Conservation (phyloP, 2,113 vertebrate genomes). For the Procavia capensis region DNA sequence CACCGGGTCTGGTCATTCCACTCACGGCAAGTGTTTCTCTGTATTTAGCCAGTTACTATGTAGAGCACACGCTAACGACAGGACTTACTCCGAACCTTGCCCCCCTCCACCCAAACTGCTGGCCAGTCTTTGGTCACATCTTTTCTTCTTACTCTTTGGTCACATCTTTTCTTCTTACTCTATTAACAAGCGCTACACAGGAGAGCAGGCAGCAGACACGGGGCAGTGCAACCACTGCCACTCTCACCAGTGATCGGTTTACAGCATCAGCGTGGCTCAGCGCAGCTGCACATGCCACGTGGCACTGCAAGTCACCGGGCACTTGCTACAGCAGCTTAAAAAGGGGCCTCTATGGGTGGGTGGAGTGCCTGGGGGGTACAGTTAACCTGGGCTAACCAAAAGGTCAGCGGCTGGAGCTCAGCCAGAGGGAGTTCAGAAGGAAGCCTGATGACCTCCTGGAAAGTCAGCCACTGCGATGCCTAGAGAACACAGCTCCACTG, state of each 20-base stretch:
- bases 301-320: background rate
- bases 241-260: background rate
- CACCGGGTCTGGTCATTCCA: background rate
- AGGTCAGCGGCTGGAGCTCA: background rate
- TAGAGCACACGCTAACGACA: background rate
- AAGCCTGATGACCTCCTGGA: background rate
- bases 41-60: background rate
- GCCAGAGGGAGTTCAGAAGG: background rate
- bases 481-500: background rate
- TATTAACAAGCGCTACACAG: background rate
- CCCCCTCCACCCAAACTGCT: no score
- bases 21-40: background rate
- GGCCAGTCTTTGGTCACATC: no score
- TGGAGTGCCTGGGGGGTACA: background rate
- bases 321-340: background rate
- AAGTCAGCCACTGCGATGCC: background rate
- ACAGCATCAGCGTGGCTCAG: background rate
- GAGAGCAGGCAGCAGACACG: background rate
- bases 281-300: rapidly evolving
- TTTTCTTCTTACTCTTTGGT: no score
- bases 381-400: background rate
- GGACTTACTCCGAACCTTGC: no score
- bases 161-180: background rate
- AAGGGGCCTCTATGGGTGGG: background rate
- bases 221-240: background rate